These are phyloP conservation scores for Andrena cerasifolii DNA, from an alignment of 1,140 invertebrate species.

Conservation along the genomic window DNA sequence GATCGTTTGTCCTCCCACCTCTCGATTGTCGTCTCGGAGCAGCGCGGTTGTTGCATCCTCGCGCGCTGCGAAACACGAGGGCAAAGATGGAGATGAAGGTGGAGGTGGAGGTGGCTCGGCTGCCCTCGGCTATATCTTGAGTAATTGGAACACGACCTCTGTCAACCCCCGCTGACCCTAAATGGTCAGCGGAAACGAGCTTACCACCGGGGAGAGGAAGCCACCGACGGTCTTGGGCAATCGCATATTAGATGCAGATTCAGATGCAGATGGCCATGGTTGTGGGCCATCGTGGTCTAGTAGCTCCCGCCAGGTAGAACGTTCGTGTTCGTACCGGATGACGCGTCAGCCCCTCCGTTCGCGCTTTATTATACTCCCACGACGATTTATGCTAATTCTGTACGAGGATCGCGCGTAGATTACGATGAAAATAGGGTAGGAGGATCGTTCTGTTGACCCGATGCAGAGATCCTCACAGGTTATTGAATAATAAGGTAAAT, in stretches of 20 bases:
- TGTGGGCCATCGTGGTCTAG: conserved; percentile 17
- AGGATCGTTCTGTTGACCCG: conserved; percentile 15
- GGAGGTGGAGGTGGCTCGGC: conserved; percentile 66
- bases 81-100: conserved; percentile 33
- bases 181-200: conserved; percentile 77
- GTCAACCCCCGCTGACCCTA: conserved; percentile 77
- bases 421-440: conserved; percentile 67
- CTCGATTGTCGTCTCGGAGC: conserved; percentile 73
- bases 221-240: conserved; percentile 70
- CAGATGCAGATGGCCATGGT: conserved; percentile 59
- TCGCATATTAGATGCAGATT: conserved; percentile 50
- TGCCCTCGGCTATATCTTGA: conserved; percentile 67
- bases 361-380: conserved; percentile 79
- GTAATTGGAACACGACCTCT: conserved; percentile 81
- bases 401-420: conserved; percentile 56
- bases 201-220: conserved; percentile 68
- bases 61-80: conserved; percentile 53
- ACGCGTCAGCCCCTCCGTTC: conserved; percentile 27
- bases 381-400: conserved; percentile 76
- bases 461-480: too few species aligned
- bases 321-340: conserved; percentile 9
- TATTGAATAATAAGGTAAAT: too few species aligned
- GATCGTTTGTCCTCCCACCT: conserved; percentile 79
- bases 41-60: conserved; percentile 73
- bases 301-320: conserved; percentile 16